phyloP scores from a whole-genome alignment of 1,140 invertebrate species.

The Brachionus manjavacas region DNA sequence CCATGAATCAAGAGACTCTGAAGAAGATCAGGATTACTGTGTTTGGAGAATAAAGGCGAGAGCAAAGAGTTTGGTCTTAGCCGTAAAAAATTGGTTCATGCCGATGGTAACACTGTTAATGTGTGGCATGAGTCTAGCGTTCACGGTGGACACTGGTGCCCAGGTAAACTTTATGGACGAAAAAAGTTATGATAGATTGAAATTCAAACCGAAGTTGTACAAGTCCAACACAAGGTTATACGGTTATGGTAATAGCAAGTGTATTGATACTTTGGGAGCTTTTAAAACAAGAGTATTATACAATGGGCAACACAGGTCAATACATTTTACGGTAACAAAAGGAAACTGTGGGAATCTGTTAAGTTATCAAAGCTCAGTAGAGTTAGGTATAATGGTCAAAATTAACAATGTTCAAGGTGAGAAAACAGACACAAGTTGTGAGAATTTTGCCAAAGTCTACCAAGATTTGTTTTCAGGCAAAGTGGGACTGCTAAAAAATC shows the following conservation, averaged over 20 bases:
- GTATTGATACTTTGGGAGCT: neutral
- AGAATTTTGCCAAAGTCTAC: neutral
- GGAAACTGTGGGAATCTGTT: neutral
- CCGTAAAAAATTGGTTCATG: neutral
- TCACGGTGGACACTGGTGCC: neutral
- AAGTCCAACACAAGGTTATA: neutral
- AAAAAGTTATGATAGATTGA: neutral
- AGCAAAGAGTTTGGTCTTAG: neutral
- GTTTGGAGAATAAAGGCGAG: neutral
- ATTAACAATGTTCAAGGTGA: neutral
- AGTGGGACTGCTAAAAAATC: too few relatives aligned
- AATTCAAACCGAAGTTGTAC: neutral
- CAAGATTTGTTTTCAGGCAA: too few relatives aligned
- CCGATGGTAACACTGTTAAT: slow-evolving; percentile 1
- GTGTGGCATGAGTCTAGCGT: neutral
- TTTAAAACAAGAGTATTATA: neutral
- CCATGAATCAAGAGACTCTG: neutral
- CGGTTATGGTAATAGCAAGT: neutral
- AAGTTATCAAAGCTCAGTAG: neutral
- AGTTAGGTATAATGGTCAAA: neutral
- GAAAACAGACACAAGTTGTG: neutral
- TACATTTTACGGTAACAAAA: neutral
- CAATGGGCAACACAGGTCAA: neutral
- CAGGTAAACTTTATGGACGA: neutral
- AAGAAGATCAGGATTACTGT: neutral